Percentiles rank a stretch among this genome's conserved stretches.
Conservation (phyloP, 2,888 invertebrate species). For the Empis livida region DNA sequence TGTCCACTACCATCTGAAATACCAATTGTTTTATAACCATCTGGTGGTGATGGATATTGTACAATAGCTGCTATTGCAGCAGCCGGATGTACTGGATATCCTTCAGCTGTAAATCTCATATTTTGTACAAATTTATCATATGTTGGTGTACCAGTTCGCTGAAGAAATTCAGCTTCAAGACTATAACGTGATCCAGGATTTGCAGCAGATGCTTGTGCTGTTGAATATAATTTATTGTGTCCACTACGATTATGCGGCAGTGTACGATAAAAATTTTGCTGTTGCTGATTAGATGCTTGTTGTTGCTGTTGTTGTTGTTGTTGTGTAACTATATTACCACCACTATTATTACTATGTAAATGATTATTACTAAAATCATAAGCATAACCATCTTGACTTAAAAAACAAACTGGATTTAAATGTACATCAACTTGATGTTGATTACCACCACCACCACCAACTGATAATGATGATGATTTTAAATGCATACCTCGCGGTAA, state of each 20-base stretch:
- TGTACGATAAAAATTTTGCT: constrained; percentile 54
- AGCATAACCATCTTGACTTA: constrained; percentile 59
- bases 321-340: constrained; percentile 12
- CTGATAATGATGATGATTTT: constrained; percentile 25
- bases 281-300: constrained; percentile 19
- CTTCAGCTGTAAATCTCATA: constrained; percentile 66
- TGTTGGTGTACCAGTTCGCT: constrained; percentile 38
- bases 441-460: constrained; percentile 4
- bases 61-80: constrained; percentile 29
- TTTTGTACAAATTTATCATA: constrained; percentile 43
- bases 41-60: constrained; percentile 55
- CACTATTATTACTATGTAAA: constrained; percentile 13
- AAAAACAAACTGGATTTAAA: constrained; percentile 60
- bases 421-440: constrained; percentile 62
- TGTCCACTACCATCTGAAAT: constrained; percentile 7
- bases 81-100: constrained; percentile 52
- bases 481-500: constrained; percentile 38
- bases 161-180: constrained; percentile 51
- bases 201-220: constrained; percentile 38
- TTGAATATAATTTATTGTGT: constrained; percentile 31
- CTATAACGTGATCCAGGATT: constrained; percentile 45
- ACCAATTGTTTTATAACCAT: constrained; percentile 46
- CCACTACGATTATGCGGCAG: constrained; percentile 56
- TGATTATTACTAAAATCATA: constrained; percentile 35
- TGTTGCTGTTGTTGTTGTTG: constrained; percentile 19